Conservation (phyloP, 2,888 invertebrate species). For the Ligdia adustata region DNA sequence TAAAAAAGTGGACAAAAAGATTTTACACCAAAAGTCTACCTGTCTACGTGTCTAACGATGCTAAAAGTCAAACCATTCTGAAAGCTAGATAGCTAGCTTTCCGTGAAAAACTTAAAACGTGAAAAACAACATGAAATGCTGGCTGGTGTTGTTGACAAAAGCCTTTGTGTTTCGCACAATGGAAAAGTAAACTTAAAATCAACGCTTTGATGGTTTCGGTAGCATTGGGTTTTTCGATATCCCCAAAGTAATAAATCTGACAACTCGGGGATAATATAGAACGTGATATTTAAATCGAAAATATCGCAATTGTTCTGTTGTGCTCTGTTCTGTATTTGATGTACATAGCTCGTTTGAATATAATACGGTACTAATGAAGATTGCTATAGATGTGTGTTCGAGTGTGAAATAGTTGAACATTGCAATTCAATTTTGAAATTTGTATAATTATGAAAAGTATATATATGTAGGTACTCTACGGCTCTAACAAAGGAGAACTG, state of each 20-base stretch:
- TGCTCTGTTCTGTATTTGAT: too few relatives aligned
- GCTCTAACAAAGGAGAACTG: too few relatives aligned
- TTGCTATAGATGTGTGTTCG: too few relatives aligned
- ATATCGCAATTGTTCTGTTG: too few relatives aligned
- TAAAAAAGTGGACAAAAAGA: neutral
- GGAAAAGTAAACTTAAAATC: constrained; percentile 12
- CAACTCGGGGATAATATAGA: too few relatives aligned
- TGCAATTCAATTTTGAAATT: too few relatives aligned
- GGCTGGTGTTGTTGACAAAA: constrained; percentile 4
- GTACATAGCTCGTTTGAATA: too few relatives aligned
- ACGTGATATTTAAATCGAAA: too few relatives aligned
- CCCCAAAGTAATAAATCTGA: constrained; percentile 6
- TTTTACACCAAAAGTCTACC: neutral
- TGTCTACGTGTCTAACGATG: constrained; percentile 9
- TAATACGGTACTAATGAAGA: too few relatives aligned
- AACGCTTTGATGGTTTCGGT: constrained; percentile 13
- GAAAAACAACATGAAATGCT: constrained; percentile 6
- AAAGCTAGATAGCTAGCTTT: constrained; percentile 5
- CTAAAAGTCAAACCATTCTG: constrained; percentile 3
- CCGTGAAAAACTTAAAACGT: constrained; percentile 5
- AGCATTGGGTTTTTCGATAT: neutral
- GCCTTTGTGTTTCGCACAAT: constrained; percentile 11
- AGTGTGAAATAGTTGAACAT: too few relatives aligned
- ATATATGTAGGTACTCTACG: too few relatives aligned
- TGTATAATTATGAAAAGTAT: too few relatives aligned